Conservation (phyloP, 92 coral and sea anemone species). For the Bergia puertoricense region DNA sequence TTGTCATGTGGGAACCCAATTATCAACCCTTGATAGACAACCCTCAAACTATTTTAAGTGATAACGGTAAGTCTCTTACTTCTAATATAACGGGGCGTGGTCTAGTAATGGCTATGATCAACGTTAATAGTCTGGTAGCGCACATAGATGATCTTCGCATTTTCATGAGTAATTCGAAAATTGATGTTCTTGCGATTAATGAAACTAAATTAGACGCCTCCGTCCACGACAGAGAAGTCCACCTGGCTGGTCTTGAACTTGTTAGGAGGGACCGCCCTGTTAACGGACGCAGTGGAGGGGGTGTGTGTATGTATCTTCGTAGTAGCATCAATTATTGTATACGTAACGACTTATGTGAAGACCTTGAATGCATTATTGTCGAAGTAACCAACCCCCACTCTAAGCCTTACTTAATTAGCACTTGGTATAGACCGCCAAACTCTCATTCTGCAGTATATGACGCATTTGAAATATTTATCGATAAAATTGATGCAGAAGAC, state of each 20-base stretch:
- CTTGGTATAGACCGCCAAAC: slow-evolving; percentile 3
- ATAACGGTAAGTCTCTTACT: too few species aligned
- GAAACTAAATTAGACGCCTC: too few species aligned
- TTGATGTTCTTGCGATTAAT: too few species aligned
- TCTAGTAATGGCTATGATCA: too few species aligned
- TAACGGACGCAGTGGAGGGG: background rate
- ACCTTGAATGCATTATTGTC: background rate
- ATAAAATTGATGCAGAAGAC: background rate
- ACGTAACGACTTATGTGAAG: background rate
- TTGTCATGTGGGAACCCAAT: too few species aligned
- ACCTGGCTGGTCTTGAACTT: background rate
- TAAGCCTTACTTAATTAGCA: background rate
- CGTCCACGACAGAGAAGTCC: background rate
- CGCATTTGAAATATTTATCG: background rate
- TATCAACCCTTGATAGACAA: too few species aligned
- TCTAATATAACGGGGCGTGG: too few species aligned
- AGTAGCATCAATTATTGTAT: too few species aligned
- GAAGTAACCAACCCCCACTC: background rate
- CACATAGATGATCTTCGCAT: too few species aligned
- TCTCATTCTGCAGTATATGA: background rate
- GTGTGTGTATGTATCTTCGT: background rate
- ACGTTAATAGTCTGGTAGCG: too few species aligned
- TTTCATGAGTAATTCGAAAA: too few species aligned
- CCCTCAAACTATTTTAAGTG: too few species aligned
- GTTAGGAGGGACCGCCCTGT: background rate